Evolutionary conservation across 2,113 vertebrate species (phyloP), one percentile per base, ranked within the genome.

Genomic region (Pygoscelis antarcticus): DNA sequence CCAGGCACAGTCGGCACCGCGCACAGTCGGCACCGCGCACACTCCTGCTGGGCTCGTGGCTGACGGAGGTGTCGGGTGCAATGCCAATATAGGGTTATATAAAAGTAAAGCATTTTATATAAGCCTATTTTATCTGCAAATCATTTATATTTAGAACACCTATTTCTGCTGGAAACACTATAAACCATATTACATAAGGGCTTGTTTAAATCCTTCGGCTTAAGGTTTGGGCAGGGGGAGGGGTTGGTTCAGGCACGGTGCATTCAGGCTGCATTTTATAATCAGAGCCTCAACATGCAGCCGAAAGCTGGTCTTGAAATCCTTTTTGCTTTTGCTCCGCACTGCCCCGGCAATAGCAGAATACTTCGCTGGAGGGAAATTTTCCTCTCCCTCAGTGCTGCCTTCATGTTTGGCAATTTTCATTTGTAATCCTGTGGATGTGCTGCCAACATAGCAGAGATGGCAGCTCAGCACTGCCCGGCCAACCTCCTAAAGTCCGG

Each of bases 91-190:
- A 30, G 58, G n/a, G 89, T 96, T 97, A 97, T n/a, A 66, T 96
- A 97, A 96, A 95, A 0, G 2, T 38, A 29, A 81, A 90, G 81
- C 66, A 58, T 87, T 97, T 97, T 97, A 97, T 97, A 87, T 96
- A 97, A 96, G 91, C 94, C 93, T 94, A 74, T 96, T 97, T 92
- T 95, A 92, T 96, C 95, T 94, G 93, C 91, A 87, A 83, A 96
- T 92, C 61, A 89, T 89, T 96, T 97, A 89, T 97, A 97, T 96
- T 96, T 97, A 96, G 95, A 97, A 77, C 91, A 96, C 94, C 95
- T 96, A 85, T 96, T 97, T 96, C 95, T 93, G 58, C 75, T 94
- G 93, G 95, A 95, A 97, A 96, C 77, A 49, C 94, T 96, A 96
- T 42, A 97, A 96, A 89, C 87, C 91, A 1, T 51, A 29, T 97